Percentiles rank a stretch among this genome's conserved stretches.
Conservation (phyloP, 2,888 invertebrate genomes). For the Lissocephala sabroskyi region DNA sequence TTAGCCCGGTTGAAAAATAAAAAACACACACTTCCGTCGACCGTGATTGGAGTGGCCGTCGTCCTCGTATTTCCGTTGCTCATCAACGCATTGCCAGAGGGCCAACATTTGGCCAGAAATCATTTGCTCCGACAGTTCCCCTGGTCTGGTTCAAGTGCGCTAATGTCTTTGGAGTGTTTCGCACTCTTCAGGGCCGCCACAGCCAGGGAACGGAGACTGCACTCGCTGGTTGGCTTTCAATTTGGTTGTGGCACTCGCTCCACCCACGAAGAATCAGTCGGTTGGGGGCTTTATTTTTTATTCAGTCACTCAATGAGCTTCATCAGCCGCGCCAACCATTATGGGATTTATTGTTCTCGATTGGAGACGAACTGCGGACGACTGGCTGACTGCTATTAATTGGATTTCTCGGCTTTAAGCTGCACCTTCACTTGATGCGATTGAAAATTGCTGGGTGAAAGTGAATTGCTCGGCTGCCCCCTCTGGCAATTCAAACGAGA, state of each 20-base stretch:
- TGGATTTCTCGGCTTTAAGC: slow-evolving; percentile 54
- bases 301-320: slow-evolving; percentile 17
- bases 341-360: slow-evolving; percentile 44
- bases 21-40: slow-evolving; percentile 57
- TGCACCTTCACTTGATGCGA: slow-evolving; percentile 52
- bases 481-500: too few species aligned
- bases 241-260: too few species aligned
- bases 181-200: slow-evolving; percentile 40
- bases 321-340: slow-evolving; percentile 22
- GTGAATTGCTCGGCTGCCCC: too few species aligned
- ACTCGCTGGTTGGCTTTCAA: too few species aligned
- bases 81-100: too few species aligned
- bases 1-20: slow-evolving; percentile 47
- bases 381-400: slow-evolving; percentile 31
- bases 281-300: too few species aligned
- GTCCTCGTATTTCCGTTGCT: slow-evolving; percentile 2
- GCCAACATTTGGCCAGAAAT: too few species aligned
- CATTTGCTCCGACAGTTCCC: background rate
- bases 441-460: too few species aligned
- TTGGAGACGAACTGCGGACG: background rate
- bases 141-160: slow-evolving; percentile 53
- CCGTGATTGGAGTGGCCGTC: slow-evolving; percentile 52
- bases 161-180: slow-evolving; percentile 68
- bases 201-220: too few species aligned
- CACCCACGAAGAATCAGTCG: slow-evolving; percentile 11